Evolutionary conservation across 1,140 invertebrate species (phyloP).

Genomic region (Danaus plexippus): DNA sequence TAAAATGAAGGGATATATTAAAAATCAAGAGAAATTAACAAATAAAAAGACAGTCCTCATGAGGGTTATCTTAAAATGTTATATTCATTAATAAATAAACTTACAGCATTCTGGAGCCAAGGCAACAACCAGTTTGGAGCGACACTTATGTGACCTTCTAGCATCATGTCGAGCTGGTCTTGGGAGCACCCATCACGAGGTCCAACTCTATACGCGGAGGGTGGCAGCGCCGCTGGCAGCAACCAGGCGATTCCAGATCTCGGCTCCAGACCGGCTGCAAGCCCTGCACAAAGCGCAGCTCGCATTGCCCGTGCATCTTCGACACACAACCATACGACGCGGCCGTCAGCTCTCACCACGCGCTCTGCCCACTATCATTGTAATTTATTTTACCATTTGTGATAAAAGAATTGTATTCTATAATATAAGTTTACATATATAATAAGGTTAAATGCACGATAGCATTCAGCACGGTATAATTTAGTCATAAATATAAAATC

Average conservation of each 20-base stretch:
- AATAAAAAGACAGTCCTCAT: too few species aligned
- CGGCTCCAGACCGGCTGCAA: constrained; percentile 34
- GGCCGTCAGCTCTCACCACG: constrained; percentile 24
- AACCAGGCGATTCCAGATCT: constrained; percentile 25
- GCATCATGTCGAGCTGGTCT: constrained; percentile 23
- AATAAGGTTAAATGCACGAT: too few species aligned
- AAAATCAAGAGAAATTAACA: too few species aligned
- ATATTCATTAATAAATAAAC: background rate
- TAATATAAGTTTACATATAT: too few species aligned
- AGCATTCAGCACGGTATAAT: too few species aligned
- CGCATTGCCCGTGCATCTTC: constrained; percentile 44
- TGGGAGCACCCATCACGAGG: constrained; percentile 19
- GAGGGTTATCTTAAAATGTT: too few species aligned
- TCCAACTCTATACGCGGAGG: constrained; percentile 10
- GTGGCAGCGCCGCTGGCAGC: constrained; percentile 22
- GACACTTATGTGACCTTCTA: constrained; percentile 32
- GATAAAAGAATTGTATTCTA: too few species aligned
- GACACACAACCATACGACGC: constrained; percentile 33
- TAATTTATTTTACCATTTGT: background rate
- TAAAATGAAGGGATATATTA: too few species aligned
- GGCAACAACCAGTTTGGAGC: constrained; percentile 28
- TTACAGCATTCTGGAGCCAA: constrained; percentile 19
- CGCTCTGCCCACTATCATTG: constrained; percentile 35
- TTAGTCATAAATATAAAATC: too few species aligned
- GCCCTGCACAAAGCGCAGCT: constrained; percentile 44